Evolutionary conservation across 2,888 invertebrate genomes (phyloP).

Genomic region (Gymnosoma rotundatum): DNA sequence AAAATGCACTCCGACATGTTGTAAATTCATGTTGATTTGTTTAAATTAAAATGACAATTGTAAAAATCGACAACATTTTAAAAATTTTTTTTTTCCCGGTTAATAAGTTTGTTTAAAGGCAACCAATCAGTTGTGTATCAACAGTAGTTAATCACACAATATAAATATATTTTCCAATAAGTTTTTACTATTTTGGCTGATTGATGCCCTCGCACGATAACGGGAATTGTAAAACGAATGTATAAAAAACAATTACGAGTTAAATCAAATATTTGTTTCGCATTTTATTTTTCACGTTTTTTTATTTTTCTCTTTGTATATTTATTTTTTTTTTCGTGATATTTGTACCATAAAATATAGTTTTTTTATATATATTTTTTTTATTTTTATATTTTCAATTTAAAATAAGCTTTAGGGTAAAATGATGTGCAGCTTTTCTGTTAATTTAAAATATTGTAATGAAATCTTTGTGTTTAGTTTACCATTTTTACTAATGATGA

Average conservation of each 20-base stretch:
- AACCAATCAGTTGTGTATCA: conserved; percentile 41
- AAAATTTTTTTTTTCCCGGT: not conserved
- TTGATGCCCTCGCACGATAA: not conserved
- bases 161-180: conserved; percentile 21
- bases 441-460: too few relatives aligned
- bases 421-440: too few relatives aligned
- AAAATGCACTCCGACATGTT: not conserved
- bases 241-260: conserved; percentile 35
- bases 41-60: not conserved
- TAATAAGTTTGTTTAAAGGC: conserved; percentile 31
- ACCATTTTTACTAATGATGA: too few relatives aligned
- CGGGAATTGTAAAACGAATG: conserved; percentile 10
- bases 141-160: conserved; percentile 18
- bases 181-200: conserved; percentile 7
- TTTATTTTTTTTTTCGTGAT: not conserved
- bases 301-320: not conserved
- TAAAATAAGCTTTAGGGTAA: too few relatives aligned
- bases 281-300: too few relatives aligned
- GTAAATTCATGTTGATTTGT: not conserved
- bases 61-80: not conserved
- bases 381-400: too few relatives aligned
- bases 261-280: conserved; percentile 16
- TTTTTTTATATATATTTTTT: too few relatives aligned
- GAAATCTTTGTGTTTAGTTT: too few relatives aligned
- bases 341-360: too few relatives aligned